Evolutionary conservation across 1,140 invertebrate genomes (phyloP).

Genomic region (Listronotus bonariensis): DNA sequence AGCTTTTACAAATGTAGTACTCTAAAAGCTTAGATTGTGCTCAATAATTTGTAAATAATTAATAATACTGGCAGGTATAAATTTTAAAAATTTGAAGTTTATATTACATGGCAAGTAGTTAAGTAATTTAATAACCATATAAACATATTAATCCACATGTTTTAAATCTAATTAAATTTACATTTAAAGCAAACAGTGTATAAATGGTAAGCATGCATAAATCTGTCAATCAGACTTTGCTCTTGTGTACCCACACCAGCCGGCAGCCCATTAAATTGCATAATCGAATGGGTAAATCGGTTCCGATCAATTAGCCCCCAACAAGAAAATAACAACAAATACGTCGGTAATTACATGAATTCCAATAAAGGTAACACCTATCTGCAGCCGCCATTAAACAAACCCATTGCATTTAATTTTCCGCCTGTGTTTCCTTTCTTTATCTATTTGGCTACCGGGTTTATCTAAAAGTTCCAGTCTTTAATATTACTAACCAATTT

Average conservation of each 20-base stretch:
- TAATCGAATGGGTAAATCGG: slow-evolving; percentile 20
- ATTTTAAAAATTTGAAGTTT: no score
- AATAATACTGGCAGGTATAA: no score
- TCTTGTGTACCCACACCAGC: slow-evolving; percentile 18
- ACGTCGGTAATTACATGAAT: slow-evolving; percentile 26
- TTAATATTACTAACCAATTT: no score
- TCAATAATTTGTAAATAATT: no score
- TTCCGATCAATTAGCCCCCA: slow-evolving; percentile 32
- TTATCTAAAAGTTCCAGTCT: no score
- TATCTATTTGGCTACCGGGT: slow-evolving; percentile 5
- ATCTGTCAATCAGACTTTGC: slow-evolving; percentile 10
- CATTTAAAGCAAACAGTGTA: no score
- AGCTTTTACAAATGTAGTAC: no score
- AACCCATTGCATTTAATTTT: slow-evolving; percentile 17
- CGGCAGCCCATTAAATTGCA: slow-evolving; percentile 15
- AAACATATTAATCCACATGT: no score
- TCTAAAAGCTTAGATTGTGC: no score
- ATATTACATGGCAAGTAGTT: no score
- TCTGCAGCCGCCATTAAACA: slow-evolving; percentile 26
- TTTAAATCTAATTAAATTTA: no score
- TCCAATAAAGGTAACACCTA: slow-evolving; percentile 29
- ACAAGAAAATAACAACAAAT: slow-evolving; percentile 26
- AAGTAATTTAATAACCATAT: no score
- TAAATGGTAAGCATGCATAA: slow-evolving; percentile 12
- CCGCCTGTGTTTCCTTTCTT: slow-evolving; percentile 12